These are phyloP conservation scores for Trogon surrucura DNA, from an alignment of 2,113 vertebrate species.

Conservation along the genomic window DNA sequence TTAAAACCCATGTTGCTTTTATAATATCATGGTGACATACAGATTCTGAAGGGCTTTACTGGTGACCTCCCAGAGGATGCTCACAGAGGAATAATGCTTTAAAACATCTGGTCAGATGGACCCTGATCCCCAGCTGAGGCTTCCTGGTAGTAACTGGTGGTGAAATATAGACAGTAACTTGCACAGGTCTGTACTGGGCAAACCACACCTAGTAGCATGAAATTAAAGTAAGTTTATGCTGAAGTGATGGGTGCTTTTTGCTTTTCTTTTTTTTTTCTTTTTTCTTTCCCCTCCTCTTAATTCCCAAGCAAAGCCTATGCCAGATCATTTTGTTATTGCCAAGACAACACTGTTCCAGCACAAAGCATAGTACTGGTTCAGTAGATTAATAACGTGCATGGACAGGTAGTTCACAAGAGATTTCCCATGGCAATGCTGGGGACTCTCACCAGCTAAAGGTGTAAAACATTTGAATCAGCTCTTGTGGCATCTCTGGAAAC, in stretches of 20 bases:
- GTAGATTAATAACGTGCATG: neutral
- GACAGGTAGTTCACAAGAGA: neutral
- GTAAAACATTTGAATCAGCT: neutral
- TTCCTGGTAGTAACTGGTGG: neutral
- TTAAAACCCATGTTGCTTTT: neutral
- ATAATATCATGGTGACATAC: neutral
- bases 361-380: neutral
- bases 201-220: neutral
- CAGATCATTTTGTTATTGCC: neutral
- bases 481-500: neutral
- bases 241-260: neutral
- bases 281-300: neutral
- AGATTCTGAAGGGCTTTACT: neutral
- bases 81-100: neutral
- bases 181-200: neutral
- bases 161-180: neutral
- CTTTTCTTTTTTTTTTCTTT: rapidly evolving
- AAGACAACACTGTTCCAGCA: neutral
- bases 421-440: neutral
- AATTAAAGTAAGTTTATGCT: neutral
- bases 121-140: neutral
- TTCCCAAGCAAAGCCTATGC: neutral
- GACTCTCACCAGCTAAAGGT: neutral
- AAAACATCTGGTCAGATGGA: neutral
- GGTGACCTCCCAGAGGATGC: neutral